Base-by-base conservation (phyloP, 2,888 invertebrate species). In the Ornithoptera priamus region DNA sequence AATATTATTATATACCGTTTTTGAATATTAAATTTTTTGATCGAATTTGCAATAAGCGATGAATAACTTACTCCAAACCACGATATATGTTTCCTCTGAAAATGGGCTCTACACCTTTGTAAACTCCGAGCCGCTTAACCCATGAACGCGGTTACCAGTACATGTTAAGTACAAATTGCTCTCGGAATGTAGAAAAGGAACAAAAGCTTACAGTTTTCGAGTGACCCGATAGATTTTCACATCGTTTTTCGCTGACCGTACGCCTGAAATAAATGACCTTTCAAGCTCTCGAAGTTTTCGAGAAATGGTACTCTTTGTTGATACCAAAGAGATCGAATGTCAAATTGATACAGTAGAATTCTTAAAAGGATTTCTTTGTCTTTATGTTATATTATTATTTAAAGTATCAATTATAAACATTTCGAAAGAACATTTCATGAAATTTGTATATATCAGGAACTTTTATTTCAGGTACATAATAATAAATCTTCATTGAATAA, bases 231-330 rank as follows among this genome's bases (percentile, higher is more conserved):
- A 50, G 66, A 66, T 50, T 59, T 66, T 66, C 36, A 60, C 50
- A 66, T 50, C 39, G 59, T 53, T 60, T 60, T 66, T 60, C 60
- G 57, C 18, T 58, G 58, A 59, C 50, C 60, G 60, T 30, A 20
- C 50, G 66, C 60, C 66, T 60, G 20, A 66, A 60, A 66, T 66
- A 60, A 66, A 66, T 66, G 50, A 58, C 60, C 66, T 36, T 36
- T 60, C 60, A 61, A 24, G 46, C 17, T 30, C 50, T 7, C n/a
- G 53, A 60, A 30, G 39, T 46, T 50, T 18, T 65, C 53, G 53
- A 60, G 36, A 53, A 61, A 46, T n/a, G 39, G 60, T 39, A 30
- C 6, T 39, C 30, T 50, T 30, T 60, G n/a, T 36, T 39, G 66
- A 66, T 61, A 53, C 60, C 60, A 66, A 66, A 66, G 36, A 36